These are phyloP conservation scores for Eucidaris tribuloides DNA, from an alignment of 35 echinoderm and acorn worm species.

Conservation along the genomic window DNA sequence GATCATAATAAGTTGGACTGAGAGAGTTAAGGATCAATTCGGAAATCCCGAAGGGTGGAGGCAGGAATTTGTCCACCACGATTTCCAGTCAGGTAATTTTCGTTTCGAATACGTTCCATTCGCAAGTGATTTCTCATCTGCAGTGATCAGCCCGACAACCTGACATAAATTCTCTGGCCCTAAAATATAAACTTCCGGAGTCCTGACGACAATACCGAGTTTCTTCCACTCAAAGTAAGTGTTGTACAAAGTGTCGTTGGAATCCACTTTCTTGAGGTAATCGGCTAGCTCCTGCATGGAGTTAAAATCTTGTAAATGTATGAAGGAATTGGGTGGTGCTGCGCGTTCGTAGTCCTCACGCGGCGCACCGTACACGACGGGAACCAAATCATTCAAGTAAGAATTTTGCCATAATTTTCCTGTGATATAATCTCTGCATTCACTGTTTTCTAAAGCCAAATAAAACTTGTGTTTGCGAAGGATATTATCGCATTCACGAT, in stretches of 20 bases:
- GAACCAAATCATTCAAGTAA: slow-evolving; percentile 17
- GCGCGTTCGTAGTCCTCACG: slow-evolving; percentile 35
- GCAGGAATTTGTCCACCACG: background rate
- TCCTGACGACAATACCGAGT: slow-evolving; percentile 1
- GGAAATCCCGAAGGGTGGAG: no score
- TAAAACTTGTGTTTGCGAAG: slow-evolving; percentile 43
- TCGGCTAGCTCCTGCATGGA: slow-evolving; percentile 18
- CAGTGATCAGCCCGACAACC: background rate
- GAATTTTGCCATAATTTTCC: slow-evolving; percentile 66
- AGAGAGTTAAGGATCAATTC: no score
- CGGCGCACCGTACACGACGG: slow-evolving; percentile 53
- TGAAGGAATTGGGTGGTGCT: slow-evolving; percentile 64
- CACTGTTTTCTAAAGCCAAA: slow-evolving; percentile 52
- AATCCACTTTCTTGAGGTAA: slow-evolving; percentile 38
- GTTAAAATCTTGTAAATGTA: slow-evolving; percentile 63
- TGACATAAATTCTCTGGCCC: background rate
- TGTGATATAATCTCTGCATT: slow-evolving; percentile 61
- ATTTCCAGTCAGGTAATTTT: background rate
- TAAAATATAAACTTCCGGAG: background rate
- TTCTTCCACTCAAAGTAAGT: slow-evolving; percentile 71
- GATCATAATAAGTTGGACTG: no score
- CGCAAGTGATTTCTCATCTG: background rate
- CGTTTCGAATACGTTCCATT: background rate
- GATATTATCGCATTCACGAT: background rate
- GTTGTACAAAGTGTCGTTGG: slow-evolving; percentile 33